Percentiles rank a stretch among this genome's conserved stretches.
phyloP scores from a whole-genome alignment of 2,797 vertebrate genomes.

The Tokudaia tokunoshimensis region DNA sequence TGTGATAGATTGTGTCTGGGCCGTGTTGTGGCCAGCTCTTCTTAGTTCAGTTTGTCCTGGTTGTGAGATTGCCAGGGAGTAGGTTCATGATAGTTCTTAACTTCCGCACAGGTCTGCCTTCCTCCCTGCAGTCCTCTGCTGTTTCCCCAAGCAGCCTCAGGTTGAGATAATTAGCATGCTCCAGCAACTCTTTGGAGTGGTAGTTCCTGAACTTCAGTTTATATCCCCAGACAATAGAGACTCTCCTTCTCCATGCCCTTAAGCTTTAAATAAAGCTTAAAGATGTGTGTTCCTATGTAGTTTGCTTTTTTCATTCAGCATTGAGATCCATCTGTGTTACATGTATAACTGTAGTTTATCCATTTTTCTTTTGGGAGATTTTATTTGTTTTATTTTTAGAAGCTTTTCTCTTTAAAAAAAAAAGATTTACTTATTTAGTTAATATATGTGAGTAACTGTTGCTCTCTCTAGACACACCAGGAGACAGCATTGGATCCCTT shows the following conservation, averaged over 20 bases:
- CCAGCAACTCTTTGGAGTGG: not conserved
- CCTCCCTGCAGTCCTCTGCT: not conserved
- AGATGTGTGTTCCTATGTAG: not conserved
- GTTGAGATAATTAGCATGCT: not conserved
- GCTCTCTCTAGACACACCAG: not conserved
- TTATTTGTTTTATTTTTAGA: not conserved
- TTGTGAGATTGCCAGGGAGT: not conserved
- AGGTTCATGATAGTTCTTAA: not conserved
- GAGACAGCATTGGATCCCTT: not conserved
- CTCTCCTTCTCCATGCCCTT: not conserved
- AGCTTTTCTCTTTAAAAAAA: not conserved
- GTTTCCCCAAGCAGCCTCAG: not conserved
- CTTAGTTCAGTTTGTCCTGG: not conserved
- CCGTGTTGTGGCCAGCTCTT: not conserved
- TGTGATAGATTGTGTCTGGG: not conserved
- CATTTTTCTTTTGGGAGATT: not conserved
- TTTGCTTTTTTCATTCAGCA: constrained; percentile 49
- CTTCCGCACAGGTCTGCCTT: not conserved
- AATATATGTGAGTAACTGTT: not conserved
- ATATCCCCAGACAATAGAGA: not conserved
- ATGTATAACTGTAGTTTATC: constrained; percentile 9
- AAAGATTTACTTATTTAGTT: not conserved
- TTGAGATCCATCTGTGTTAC: constrained; percentile 22
- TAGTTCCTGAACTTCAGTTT: not conserved
- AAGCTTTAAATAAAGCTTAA: constrained; percentile 54